These are phyloP conservation scores for Amphiprion percula DNA, from an alignment of 2,113 vertebrate genomes.

Conservation along the genomic window DNA sequence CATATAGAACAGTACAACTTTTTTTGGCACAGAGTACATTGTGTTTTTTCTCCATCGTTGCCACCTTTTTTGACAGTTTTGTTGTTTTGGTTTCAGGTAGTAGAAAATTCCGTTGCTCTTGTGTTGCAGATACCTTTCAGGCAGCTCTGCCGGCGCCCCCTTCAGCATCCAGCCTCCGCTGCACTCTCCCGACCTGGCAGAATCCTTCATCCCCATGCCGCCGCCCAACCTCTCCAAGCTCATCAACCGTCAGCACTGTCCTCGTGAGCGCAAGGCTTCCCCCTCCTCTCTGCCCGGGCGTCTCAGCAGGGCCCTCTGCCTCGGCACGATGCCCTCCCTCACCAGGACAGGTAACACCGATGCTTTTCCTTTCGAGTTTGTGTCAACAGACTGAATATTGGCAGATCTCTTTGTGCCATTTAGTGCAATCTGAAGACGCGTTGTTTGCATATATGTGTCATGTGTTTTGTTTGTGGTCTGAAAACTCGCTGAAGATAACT, in stretches of 20 bases:
- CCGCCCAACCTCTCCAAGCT: constrained; percentile 91
- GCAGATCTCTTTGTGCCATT: too few species aligned
- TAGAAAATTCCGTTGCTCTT: constrained; percentile 74
- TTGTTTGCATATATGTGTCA: too few species aligned
- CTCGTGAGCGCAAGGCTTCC: constrained; percentile 84
- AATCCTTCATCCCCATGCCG: constrained; percentile 87
- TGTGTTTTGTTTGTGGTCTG: too few species aligned
- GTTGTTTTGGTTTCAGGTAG: constrained; percentile 12
- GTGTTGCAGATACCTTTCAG: constrained; percentile 89
- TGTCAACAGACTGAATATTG: not conserved
- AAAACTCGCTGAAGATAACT: not conserved
- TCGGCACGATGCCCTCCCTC: constrained; percentile 94
- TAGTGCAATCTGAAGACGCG: too few species aligned
- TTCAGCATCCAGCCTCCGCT: constrained; percentile 72
- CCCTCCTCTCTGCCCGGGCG: constrained; percentile 92
- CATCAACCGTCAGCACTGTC: constrained; percentile 86
- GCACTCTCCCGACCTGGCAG: constrained; percentile 60
- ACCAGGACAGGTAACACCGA: constrained; percentile 87
- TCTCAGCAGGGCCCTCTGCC: constrained; percentile 90
- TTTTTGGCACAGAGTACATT: too few species aligned
- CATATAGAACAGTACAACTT: too few species aligned
- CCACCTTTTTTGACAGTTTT: too few species aligned
- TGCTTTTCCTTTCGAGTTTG: not conserved
- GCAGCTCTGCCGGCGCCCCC: constrained; percentile 77
- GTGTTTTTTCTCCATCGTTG: too few species aligned